phyloP scores from a whole-genome alignment of 2,113 vertebrate genomes.

The Pteruthius melanotis region DNA sequence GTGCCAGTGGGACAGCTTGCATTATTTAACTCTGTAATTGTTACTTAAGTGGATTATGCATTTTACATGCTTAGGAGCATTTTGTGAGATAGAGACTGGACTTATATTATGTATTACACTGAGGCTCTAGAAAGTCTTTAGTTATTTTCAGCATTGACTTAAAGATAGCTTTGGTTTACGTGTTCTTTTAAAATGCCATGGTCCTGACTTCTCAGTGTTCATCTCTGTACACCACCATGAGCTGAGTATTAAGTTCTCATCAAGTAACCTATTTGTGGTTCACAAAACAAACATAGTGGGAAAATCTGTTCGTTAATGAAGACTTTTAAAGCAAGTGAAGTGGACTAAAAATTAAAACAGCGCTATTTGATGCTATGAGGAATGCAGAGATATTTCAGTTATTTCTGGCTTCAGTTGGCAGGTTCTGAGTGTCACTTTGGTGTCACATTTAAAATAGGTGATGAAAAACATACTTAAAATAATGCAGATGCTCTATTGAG shows the following conservation, averaged over 20 bases:
- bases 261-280: neutral
- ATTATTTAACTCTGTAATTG: conserved; percentile 73
- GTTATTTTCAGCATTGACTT: conserved; percentile 30
- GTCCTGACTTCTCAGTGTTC: neutral
- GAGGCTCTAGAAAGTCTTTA: conserved; percentile 1
- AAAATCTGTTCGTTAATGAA: neutral
- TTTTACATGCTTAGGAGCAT: conserved; percentile 57
- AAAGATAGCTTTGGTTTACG: neutral
- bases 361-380: neutral
- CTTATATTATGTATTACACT: conserved; percentile 16
- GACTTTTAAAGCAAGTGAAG: neutral
- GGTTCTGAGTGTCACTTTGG: neutral
- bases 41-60: conserved; percentile 72
- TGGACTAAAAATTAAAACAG: neutral
- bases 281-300: neutral
- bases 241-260: neutral
- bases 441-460: neutral
- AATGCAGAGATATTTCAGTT: neutral
- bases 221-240: neutral
- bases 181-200: neutral
- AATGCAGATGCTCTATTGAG: neutral
- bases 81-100: conserved; percentile 61
- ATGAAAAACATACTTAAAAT: neutral
- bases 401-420: neutral
- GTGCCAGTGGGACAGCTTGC: conserved; percentile 72